Evolutionary conservation across 2,113 vertebrate genomes (phyloP).

Genomic region (Mesocricetus auratus): DNA sequence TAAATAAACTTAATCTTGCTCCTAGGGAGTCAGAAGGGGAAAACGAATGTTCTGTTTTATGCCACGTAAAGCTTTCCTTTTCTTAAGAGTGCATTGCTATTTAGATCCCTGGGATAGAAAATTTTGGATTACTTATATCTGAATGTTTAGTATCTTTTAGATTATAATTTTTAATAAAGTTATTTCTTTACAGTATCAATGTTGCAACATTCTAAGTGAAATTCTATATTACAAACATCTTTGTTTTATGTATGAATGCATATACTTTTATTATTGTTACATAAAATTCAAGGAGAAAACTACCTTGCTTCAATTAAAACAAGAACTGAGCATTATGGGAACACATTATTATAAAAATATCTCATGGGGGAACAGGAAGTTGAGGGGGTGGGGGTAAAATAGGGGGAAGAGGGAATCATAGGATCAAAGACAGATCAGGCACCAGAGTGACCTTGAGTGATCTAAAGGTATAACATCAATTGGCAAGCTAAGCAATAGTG

Average conservation of each 20-base stretch:
- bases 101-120: not conserved
- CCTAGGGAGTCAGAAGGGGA: slow-evolving; percentile 70
- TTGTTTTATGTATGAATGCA: slow-evolving; percentile 11
- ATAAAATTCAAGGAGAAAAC: not conserved
- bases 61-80: not conserved
- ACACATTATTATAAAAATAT: not conserved
- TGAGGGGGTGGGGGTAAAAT: no score
- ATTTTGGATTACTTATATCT: not conserved
- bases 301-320: not conserved
- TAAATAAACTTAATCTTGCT: not conserved
- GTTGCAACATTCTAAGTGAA: not conserved
- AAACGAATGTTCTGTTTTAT: slow-evolving; percentile 66
- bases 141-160: not conserved
- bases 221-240: not conserved
- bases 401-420: no score
- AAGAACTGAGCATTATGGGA: not conserved
- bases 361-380: no score
- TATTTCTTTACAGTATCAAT: not conserved
- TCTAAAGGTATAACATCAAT: no score
- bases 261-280: not conserved
- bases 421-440: no score
- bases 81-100: not conserved
- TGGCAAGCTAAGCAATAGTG: no score
- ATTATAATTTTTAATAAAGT: not conserved
- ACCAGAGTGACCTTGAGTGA: no score